Evolutionary conservation across 2,888 invertebrate species (phyloP).

Genomic region (Dicyrtoma fusca): DNA sequence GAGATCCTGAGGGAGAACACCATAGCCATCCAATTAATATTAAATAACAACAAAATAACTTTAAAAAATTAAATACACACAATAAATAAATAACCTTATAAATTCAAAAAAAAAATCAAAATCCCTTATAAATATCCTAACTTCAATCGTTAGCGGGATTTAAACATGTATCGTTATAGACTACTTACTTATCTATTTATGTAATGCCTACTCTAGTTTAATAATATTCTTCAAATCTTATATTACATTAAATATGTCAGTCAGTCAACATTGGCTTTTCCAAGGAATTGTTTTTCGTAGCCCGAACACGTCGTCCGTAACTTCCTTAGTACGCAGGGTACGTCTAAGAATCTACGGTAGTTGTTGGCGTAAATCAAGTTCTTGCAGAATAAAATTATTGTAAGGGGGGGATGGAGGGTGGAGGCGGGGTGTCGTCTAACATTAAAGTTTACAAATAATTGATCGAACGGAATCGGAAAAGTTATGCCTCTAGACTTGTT

Average conservation of each 20-base stretch:
- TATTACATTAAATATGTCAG: conserved; percentile 21
- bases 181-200: neutral
- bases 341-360: no score
- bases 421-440: no score
- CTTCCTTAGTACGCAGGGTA: no score
- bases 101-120: conserved; percentile 12
- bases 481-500: conserved; percentile 2
- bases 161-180: neutral
- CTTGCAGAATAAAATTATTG: no score
- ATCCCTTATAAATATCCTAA: neutral
- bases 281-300: conserved; percentile 3
- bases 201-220: neutral
- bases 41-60: neutral
- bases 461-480: conserved; percentile 20
- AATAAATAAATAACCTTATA: neutral
- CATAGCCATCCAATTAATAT: conserved; percentile 5
- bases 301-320: no score
- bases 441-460: neutral
- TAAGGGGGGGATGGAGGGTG: no score
- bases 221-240: conserved; percentile 7
- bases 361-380: no score
- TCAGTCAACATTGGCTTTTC: conserved; percentile 40
- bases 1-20: conserved; percentile 24
- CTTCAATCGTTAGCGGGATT: no score
- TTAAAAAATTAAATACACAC: neutral